Base-by-base conservation (phyloP, 2,888 invertebrate genomes). In the Malachius bipustulatus region DNA sequence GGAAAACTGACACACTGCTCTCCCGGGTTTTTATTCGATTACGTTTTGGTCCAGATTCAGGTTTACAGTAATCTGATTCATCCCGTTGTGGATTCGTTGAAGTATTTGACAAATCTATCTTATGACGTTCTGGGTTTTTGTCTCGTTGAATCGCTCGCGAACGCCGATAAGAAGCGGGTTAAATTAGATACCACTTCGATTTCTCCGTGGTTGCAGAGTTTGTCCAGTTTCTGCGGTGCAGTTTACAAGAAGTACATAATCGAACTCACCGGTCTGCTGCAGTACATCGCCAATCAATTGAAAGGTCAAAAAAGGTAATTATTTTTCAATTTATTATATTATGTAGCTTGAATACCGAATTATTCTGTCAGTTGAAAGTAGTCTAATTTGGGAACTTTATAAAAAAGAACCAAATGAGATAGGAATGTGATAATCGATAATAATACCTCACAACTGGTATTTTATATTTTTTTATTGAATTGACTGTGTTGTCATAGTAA, bases 171-270 rank as follows among this genome's bases (percentile, higher is more conserved):
- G 47, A 74, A 75, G 46, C 67, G 83, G 32, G 79, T 85, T 46
- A 90, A 90, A 52, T 81, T 83, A 46, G 87, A 89, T 53, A 90
- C 85, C 44, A 93, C 83, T 29, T 88, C 89, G 29, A 83, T 96
- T 48, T 90, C 96, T 1, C 71, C 82, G 4, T 94, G 94, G 93
- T 70, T 94, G 38, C 91, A 93, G 58, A 90, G 91, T 55, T 73
- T 97, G 15, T 87, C 96, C 1, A 85, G 83, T 39, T 97, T 99
- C 66, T 88, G 91, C 49, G 97, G 97, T 8, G 82, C 90, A 2
- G 85, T 96, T 46, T 96, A 88, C 64, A 94, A 94, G 66, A 97
- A 96, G 60, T 98, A 98, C 62, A 83, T 82, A 52, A 88, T 97
- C 39, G 98, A 99, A 58, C 69, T 98, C 42, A 84, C 89, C 3